Base-by-base conservation (phyloP, 2,888 invertebrate genomes). In the Rotaria sp. region DNA sequence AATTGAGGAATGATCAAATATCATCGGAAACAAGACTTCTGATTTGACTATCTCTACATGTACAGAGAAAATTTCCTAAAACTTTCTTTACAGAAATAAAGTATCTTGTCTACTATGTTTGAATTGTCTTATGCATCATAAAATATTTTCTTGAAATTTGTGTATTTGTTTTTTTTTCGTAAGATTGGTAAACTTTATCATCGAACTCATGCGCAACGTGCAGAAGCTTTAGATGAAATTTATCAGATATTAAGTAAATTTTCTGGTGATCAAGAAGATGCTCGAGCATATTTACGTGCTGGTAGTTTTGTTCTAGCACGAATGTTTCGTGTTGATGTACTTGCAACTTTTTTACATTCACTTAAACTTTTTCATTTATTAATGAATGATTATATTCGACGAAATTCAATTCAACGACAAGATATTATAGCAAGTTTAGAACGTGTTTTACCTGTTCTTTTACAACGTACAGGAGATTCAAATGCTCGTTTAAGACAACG, bases 151-250 rank as follows among this genome's bases (percentile, higher is more conserved):
- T 45, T 4, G 13, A 45, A 2, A 45, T 13, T 45, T 45, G 8
- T 45, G 13, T 45, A 13, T 26, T 57, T 0, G 0, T 41, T 74
- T 41, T 67, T 15, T 52, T 84, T 35, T 59, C 45, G 74, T 7
- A 86, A 91, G 91, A 90, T 90, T 18, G 89, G 90, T 13, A 91
- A 91, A 89, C 89, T 90, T 0, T 91, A 91, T 88, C 90, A 90
- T 85, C 91, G 91, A 88, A 90, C 89, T 10, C 91, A 90, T 90
- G 89, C 90, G 8, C 89, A 89, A 87, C 88, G 91, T 84, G 91
- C 91, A 87, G 91, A 91, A 86, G 90, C 90, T 2, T 87, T 91
- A 84, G 87, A 89, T 45, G 90, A 90, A 10, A 89, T 91, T 18
- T 89, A 90, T 87, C 90, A 89, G 87, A 89, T 89, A 87, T 89